phyloP scores from a whole-genome alignment of 2,113 vertebrate species.

The Sylvietta virens region DNA sequence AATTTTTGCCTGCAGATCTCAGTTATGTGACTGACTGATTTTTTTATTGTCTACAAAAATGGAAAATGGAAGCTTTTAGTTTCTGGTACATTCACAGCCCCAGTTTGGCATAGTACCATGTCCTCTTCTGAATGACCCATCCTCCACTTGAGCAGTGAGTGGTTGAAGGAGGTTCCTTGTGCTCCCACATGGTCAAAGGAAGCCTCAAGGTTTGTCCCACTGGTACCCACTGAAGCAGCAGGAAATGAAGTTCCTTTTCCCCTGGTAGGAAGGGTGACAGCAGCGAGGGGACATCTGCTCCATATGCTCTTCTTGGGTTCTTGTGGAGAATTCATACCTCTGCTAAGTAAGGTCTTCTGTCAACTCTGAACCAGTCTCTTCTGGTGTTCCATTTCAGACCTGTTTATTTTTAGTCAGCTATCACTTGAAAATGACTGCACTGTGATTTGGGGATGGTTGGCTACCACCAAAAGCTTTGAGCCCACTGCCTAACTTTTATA shows the following conservation, averaged over 20 bases:
- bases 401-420: neutral
- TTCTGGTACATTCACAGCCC: neutral
- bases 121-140: neutral
- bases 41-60: neutral
- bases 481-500: neutral
- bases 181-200: neutral
- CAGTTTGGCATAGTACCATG: neutral
- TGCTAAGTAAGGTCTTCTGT: neutral
- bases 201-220: neutral
- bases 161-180: neutral
- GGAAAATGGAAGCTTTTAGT: neutral
- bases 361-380: neutral
- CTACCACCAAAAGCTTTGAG: neutral
- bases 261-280: neutral
- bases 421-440: neutral
- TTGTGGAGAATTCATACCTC: neutral
- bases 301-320: neutral
- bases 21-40: neutral
- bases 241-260: neutral
- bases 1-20: neutral
- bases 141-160: neutral
- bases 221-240: neutral
- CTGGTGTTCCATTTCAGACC: neutral
- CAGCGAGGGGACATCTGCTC: neutral
- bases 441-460: neutral